These are phyloP conservation scores for Vidua chalybeata DNA, from an alignment of 2,113 vertebrate species.

Conservation along the genomic window DNA sequence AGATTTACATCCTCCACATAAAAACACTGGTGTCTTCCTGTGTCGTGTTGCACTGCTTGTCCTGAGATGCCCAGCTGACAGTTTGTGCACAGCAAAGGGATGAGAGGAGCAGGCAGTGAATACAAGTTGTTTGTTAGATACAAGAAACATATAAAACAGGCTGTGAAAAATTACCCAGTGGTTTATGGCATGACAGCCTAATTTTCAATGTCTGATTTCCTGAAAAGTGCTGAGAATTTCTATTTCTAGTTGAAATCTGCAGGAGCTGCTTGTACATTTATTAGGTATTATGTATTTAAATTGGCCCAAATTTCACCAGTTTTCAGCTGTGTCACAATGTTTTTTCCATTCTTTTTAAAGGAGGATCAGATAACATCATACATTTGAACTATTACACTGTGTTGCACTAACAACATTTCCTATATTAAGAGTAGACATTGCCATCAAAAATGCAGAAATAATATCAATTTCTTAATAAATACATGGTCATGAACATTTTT, in stretches of 20 bases:
- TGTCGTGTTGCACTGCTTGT: not conserved
- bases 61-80: not conserved
- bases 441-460: not conserved
- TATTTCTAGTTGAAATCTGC: not conserved
- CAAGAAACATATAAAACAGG: not conserved
- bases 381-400: not conserved
- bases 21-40: not conserved
- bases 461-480: not conserved
- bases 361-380: not conserved
- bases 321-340: not conserved
- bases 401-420: not conserved
- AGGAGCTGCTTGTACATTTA: not conserved
- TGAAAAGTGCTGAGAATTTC: slow-evolving; percentile 9
- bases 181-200: not conserved
- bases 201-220: not conserved
- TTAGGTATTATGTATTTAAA: not conserved
- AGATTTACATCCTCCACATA: not conserved
- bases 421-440: not conserved
- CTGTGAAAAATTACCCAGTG: not conserved
- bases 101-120: not conserved
- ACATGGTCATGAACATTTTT: not conserved
- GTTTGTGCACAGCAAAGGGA: not conserved
- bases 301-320: not conserved
- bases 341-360: not conserved
- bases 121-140: not conserved